Base-by-base conservation (phyloP, 2,797 vertebrate genomes). In the Thaleichthys pacificus region DNA sequence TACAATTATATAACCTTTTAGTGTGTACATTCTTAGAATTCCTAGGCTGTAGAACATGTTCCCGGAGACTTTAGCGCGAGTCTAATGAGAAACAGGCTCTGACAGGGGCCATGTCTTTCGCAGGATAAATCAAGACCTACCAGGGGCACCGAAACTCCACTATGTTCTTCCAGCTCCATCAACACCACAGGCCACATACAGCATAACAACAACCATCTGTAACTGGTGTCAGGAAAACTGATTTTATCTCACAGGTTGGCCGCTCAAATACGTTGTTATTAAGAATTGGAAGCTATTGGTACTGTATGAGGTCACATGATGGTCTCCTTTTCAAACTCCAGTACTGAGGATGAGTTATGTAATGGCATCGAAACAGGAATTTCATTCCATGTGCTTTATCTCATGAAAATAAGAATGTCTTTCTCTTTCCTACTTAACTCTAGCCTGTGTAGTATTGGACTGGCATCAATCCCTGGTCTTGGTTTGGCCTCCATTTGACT, bases 21-120 rank as follows among this genome's bases (percentile, higher is more conserved):
- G 61, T 62, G 54, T 72, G 80, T 71, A 81, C 85, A 88, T 90
- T 82, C 74, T 77, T 73, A 57, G 76, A 73, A 91, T 91, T 84
- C 82, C 84, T 70, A 73, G 69, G 78, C 42, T 63, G 73, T 73
- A 76, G 79, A 71, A 60, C 75, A 70, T 77, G 80, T 80, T 84
- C 63, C 79, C 26, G 22, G 22, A 78, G 77, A 66, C 68, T 69
- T 66, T 65, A 77, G 79, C 72, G 77, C 56, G 61, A 73, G 75
- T 79, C 21, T 77, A 79, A 89, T 73, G 68, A 80, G 66, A 61
- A 86, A 76, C 84, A 85, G 77, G 75, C 74, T 73, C 5, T 71
- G 72, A 69, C 75, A 70, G 47, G 72, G 65, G 66, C 54, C 51
- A 67, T 69, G 69, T 67, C 64, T 75, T 74, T 70, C 9, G 35